phyloP scores from a whole-genome alignment of 2,888 invertebrate species.

The Ennomos erosarius region DNA sequence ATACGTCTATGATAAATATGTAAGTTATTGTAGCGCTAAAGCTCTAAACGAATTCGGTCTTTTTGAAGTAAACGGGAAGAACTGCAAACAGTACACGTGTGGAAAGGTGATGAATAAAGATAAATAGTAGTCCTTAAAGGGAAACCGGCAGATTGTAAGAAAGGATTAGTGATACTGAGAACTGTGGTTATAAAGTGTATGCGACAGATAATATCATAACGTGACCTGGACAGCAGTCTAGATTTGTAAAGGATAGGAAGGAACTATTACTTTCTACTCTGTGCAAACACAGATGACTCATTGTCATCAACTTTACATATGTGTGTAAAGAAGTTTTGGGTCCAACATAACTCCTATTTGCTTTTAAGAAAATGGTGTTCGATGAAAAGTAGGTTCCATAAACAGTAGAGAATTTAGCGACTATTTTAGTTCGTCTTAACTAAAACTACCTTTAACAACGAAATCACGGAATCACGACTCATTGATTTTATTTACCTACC shows the following conservation, averaged over 20 bases:
- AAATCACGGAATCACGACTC: too few relatives aligned
- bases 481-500: too few relatives aligned
- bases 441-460: too few relatives aligned
- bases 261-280: slow-evolving; percentile 31
- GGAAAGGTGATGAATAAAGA: slow-evolving; percentile 20
- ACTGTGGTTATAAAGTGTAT: slow-evolving; percentile 31
- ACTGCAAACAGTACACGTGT: slow-evolving; percentile 7
- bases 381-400: not conserved
- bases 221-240: slow-evolving; percentile 36
- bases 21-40: not conserved
- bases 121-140: slow-evolving; percentile 33
- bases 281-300: slow-evolving; percentile 28
- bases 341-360: not conserved
- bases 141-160: slow-evolving; percentile 38
- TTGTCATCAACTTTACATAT: slow-evolving; percentile 1
- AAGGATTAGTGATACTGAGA: slow-evolving; percentile 39
- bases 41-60: slow-evolving; percentile 19
- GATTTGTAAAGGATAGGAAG: slow-evolving; percentile 30
- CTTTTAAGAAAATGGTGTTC: not conserved
- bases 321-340: not conserved
- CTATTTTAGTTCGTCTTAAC: too few relatives aligned
- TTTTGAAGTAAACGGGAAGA: slow-evolving; percentile 22
- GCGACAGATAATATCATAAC: slow-evolving; percentile 35
- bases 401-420: too few relatives aligned
- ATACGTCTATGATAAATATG: not conserved